Percentiles rank a stretch among this genome's conserved stretches.
Evolutionary conservation across 2,888 invertebrate genomes (phyloP).

Genomic region (Nymphalis urticae): DNA sequence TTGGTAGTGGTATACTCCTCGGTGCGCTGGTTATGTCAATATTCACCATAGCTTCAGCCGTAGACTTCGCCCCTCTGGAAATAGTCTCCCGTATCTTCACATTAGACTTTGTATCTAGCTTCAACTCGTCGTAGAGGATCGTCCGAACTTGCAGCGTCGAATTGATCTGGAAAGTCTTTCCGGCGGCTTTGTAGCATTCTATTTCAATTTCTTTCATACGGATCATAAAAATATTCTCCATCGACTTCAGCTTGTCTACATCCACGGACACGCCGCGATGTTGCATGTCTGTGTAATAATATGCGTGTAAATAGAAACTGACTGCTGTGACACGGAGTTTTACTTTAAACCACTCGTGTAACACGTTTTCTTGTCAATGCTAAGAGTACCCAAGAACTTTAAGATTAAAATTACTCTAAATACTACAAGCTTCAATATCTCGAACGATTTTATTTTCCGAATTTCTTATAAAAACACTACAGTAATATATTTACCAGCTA

Average conservation of each 20-base stretch:
- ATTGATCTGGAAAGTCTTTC: slow-evolving; percentile 65
- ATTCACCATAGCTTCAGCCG: slow-evolving; percentile 69
- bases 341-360: too few relatives aligned
- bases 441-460: too few relatives aligned
- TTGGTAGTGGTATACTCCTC: too few relatives aligned
- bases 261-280: slow-evolving; percentile 62
- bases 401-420: not conserved
- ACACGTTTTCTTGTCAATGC: too few relatives aligned
- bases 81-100: slow-evolving; percentile 64
- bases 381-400: not conserved
- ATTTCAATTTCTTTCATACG: slow-evolving; percentile 59
- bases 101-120: slow-evolving; percentile 62
- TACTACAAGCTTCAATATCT: not conserved
- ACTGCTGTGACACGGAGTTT: too few relatives aligned
- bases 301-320: too few relatives aligned
- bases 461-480: too few relatives aligned
- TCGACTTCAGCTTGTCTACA: slow-evolving; percentile 54
- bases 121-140: slow-evolving; percentile 71
- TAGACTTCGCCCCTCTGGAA: slow-evolving; percentile 66
- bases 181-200: slow-evolving; percentile 64
- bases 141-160: slow-evolving; percentile 67
- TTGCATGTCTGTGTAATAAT: slow-evolving; percentile 63
- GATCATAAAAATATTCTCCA: slow-evolving; percentile 56
- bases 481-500: slow-evolving; percentile 56
- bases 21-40: not conserved